Evolutionary conservation across 2,888 invertebrate genomes (phyloP), one percentile per base, ranked within the genome.

Genomic region (Plebejus argus): DNA sequence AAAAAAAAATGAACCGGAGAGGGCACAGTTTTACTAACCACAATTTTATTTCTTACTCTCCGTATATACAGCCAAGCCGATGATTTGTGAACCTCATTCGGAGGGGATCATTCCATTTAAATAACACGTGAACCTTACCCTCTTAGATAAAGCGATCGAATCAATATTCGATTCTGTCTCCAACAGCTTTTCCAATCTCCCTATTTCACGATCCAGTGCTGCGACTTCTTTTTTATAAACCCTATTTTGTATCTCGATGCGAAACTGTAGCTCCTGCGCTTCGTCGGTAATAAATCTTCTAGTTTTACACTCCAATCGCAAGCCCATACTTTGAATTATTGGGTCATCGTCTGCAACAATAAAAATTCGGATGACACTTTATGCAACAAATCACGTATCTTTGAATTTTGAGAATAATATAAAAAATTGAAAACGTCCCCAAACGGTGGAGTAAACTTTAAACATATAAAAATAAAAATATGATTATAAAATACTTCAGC

Each of bases 211-310:
- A 86, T 98, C 97, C 75, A 98, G 88, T 20, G 96, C 96, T 10
- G 96, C 96, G 81, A 98, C 96, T 88, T 98, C 98, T 81, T 97
- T 95, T 85, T 96, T 96, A 87, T 98, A 98, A 6, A 98, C 98
- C 82, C 97, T 96, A 90, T 98, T 98, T 90, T 98, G 98, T 77
- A 98, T 97, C 89, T 98, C 98, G 74, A 98, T 97, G 78, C 98
- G 95, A 88, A 97, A 98, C 85, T 97, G 96, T 20, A 97, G 90
- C 85, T 98, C 98, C 82, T 96, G 95, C 76, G 95, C 96, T 85
- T 98, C 98, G 84, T 98, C 98, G 23, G 96, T 96, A 23, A 97
- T 96, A 85, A 98, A 97, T 85, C 97, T 92, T 82, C 98, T 94
- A 0, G 98, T 98, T 84, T 98, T 98, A 88, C 96, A 97, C 87